Base-by-base conservation (phyloP, 1,140 invertebrate species). In the Pseudomyrmex pallidus region DNA sequence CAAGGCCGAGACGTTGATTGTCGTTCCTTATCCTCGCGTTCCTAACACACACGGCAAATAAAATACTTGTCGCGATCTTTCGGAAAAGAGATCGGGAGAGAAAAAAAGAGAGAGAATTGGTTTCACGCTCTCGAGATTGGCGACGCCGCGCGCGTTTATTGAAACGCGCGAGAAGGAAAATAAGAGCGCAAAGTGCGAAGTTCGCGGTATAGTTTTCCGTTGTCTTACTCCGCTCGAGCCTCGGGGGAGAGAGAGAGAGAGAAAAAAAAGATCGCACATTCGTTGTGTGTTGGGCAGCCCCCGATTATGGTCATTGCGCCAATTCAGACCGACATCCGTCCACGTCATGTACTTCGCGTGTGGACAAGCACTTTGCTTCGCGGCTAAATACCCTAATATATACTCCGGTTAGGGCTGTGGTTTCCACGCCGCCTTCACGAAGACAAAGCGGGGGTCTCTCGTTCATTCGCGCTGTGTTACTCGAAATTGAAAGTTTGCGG, bases 251-350 rank as follows among this genome's bases (percentile, higher is more conserved):
- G 13, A 22, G 20, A 22, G 1, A 22, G 1, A 22, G 1, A 22
- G 52, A 64, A 61, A 74, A 62, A 85, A 86, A 90, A 77, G 77
- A 66, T 87, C 87, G 89, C 85, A 86, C 85, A 89, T 86, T 78
- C 68, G 85, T 89, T 78, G 74, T 74, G 72, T 70, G 78, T 86
- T 85, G 84, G 85, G 50, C n/a, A n/a, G n/a, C 83, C 63, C 85
- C 85, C 84, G 83, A 84, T 89, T 86, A 90, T 90, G 83, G 82
- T 90, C 84, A 89, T 91, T 89, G 78, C 78, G 89, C 73, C 89
- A 90, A 90, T 91, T 91, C 85, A 88, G 64, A 72, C 74, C 77
- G 73, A 89, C 90, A 90, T 91, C 87, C 89, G 90, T 90, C 83
- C 70, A 85, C 87, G 86, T 88, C 87, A 90, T 74, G 84, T 68